phyloP scores from a whole-genome alignment of 2,113 vertebrate species.

The Cebus imitator region DNA sequence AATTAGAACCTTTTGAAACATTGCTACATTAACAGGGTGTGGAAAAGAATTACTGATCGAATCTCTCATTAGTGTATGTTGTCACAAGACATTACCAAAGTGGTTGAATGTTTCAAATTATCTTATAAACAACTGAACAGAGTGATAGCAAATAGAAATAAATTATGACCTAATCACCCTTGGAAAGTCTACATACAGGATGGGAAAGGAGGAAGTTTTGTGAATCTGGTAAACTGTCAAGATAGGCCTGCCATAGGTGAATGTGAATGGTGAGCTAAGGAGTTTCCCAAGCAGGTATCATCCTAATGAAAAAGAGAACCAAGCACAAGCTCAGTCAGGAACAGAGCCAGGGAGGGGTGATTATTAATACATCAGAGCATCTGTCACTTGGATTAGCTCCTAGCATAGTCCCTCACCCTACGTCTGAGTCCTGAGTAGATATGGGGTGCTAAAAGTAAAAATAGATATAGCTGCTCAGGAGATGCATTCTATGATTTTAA shows the following conservation, averaged over 20 bases:
- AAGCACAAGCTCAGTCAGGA: neutral
- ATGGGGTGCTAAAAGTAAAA: neutral
- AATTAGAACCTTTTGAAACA: conserved; percentile 63
- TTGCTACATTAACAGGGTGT: conserved; percentile 17
- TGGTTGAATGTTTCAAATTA: conserved; percentile 39
- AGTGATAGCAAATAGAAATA: neutral
- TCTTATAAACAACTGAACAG: conserved; percentile 12
- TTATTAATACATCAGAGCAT: conserved; percentile 50
- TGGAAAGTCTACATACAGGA: neutral
- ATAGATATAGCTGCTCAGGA: neutral
- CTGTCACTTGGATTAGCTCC: conserved; percentile 65
- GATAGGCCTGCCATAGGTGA: neutral
- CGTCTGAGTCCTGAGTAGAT: neutral
- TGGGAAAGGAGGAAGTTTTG: neutral
- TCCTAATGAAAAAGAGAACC: conserved; percentile 6
- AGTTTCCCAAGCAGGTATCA: neutral
- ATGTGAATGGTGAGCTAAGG: neutral
- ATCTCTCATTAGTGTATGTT: conserved; percentile 54
- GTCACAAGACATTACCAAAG: conserved; percentile 38
- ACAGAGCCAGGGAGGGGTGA: conserved; percentile 45
- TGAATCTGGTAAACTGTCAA: neutral
- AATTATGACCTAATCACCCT: neutral
- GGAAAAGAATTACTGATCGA: conserved; percentile 30
- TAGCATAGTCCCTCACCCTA: neutral
- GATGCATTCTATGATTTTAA: neutral